Evolutionary conservation across 1,140 invertebrate genomes (phyloP), one percentile per base, ranked within the genome.

Genomic region (Yoshiicerus persimilis): DNA sequence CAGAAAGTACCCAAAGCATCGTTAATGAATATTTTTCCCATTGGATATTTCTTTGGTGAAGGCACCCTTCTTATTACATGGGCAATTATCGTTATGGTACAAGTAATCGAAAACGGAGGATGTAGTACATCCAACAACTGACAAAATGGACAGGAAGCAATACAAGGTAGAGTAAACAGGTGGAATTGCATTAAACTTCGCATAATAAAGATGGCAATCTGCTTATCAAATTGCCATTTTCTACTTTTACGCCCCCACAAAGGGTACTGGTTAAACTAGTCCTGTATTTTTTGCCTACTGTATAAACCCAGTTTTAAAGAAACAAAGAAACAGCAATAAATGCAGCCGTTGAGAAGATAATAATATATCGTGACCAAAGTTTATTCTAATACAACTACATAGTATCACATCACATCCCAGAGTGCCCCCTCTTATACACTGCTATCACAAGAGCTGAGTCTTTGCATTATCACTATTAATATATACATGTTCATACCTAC

Each of bases 181-280:
- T 8, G 2, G 13, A n/a, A n/a, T 70, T 3, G 75, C 11, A 34
- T 77, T 16, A 38, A 34, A 80, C 62, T 66, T 80, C 16, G 75
- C 75, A 80, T 80, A 80, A 70, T 36, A 80, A 36, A 80, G 75
- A 80, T 80, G 32, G 75, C 34, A 80, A 80, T 80, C 75, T n/a
- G 6, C 32, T 23, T 80, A 23, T 80, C 75, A 80, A 80, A 34
- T n/a, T 36, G n/a, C 20, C 32, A 34, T 38, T 80, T 16, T 32
- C 16, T 34, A 10, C 20, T 36, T 80, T 80, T 80, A 80, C 75
- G 13, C 75, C 75, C 75, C 75, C 75, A 80, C 75, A 80, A 80
- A 80, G 75, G 75, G 75, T n/a, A n/a, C 30, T 34, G 30, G 75
- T 80, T 34, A 23, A 80, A 80, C 75, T 38, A 34, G 75, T 80